These are phyloP conservation scores for Danio tinwini DNA, from an alignment of 2,797 vertebrate species.

Conservation along the genomic window DNA sequence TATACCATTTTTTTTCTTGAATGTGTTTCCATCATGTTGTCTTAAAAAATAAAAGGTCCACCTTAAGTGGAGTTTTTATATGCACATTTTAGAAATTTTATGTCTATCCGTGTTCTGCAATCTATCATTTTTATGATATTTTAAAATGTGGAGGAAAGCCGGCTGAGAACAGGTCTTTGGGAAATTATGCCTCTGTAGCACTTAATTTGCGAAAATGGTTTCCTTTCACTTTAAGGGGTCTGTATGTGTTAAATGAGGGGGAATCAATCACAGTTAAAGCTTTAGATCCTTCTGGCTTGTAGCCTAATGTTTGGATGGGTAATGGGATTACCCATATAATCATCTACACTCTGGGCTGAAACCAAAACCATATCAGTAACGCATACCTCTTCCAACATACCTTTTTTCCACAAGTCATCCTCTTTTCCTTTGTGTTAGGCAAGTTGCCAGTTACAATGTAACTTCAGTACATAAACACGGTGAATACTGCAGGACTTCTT, in stretches of 20 bases:
- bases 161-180: background rate
- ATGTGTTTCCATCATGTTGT: background rate
- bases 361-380: constrained; percentile 14
- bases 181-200: background rate
- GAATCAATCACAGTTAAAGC: constrained; percentile 24
- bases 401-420: background rate
- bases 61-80: background rate
- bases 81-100: background rate
- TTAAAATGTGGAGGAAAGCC: background rate
- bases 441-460: constrained; percentile 10
- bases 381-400: background rate
- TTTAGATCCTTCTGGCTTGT: constrained; percentile 14
- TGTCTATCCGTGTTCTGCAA: background rate
- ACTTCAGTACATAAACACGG: constrained; percentile 11
- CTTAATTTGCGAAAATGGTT: background rate
- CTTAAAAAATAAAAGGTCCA: background rate
- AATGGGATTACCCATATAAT: constrained; percentile 19
- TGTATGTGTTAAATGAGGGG: background rate
- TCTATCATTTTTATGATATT: background rate
- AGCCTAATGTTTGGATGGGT: constrained; percentile 26
- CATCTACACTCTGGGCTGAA: constrained; percentile 27
- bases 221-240: background rate
- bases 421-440: constrained; percentile 13
- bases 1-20: background rate
- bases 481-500: constrained; percentile 15